Evolutionary conservation across 2,888 invertebrate species (phyloP).

Genomic region (Oscheius onirici): DNA sequence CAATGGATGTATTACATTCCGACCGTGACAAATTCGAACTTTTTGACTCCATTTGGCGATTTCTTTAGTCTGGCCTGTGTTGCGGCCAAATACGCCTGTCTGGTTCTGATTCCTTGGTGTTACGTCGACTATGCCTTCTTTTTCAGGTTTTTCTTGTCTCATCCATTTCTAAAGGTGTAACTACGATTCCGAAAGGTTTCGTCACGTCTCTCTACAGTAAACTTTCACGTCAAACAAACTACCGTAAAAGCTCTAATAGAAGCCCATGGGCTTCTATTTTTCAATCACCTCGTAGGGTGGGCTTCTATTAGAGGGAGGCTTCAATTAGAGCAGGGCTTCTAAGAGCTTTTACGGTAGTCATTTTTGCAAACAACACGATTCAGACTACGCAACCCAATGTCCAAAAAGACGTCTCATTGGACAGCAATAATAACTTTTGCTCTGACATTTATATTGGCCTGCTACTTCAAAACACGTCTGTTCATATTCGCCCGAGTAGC

Average conservation of each 20-base stretch:
- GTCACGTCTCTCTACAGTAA: neutral
- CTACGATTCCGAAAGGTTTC: neutral
- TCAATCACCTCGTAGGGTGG: too few relatives aligned
- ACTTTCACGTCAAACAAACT: neutral
- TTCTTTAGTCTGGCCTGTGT: slow-evolving; percentile 2
- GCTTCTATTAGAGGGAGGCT: too few relatives aligned
- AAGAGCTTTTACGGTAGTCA: neutral
- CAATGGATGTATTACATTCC: neutral
- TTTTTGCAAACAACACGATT: neutral
- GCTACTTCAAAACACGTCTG: neutral
- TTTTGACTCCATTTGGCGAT: neutral
- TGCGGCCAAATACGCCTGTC: slow-evolving; percentile 4
- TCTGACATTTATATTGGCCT: neutral
- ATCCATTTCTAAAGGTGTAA: neutral
- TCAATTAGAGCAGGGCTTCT: neutral
- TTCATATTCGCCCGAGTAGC: neutral
- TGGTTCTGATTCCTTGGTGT: neutral
- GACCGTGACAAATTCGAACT: neutral
- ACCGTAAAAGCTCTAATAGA: too few relatives aligned
- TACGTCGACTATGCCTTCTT: slow-evolving; percentile 4
- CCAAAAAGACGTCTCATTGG: neutral
- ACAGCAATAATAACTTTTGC: neutral
- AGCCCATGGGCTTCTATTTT: too few relatives aligned
- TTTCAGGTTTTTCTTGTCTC: neutral
- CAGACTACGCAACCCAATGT: neutral